Evolutionary conservation across 92 coral and sea anemone genomes (phyloP).

Genomic region (Zoanthus solanderi): DNA sequence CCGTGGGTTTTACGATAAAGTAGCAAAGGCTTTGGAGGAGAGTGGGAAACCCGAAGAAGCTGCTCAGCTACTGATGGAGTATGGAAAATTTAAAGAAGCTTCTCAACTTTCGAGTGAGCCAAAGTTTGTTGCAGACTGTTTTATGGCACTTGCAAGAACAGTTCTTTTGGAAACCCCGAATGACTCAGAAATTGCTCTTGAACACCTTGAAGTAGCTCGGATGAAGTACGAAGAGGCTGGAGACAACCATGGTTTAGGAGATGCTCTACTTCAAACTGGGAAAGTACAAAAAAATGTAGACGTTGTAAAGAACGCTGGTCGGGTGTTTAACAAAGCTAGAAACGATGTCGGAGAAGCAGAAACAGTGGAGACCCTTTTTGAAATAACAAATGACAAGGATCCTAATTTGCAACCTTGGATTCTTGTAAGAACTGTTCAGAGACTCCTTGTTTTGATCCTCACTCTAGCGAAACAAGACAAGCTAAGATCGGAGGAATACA

Average conservation of each 20-base stretch:
- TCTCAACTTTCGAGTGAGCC: conserved; percentile 41
- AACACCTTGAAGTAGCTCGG: conserved; percentile 61
- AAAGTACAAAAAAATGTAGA: conserved; percentile 34
- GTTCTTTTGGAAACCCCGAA: neutral
- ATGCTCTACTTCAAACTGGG: conserved; percentile 73
- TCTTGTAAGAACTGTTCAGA: conserved; percentile 65
- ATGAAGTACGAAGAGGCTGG: conserved; percentile 65
- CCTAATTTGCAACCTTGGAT: conserved; percentile 47
- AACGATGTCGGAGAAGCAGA: conserved; percentile 85
- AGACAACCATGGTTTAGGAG: conserved; percentile 78
- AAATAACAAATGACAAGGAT: conserved; percentile 30
- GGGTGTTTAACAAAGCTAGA: conserved; percentile 57
- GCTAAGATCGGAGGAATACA: conserved; percentile 46
- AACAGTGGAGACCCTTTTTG: conserved; percentile 60
- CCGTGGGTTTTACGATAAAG: conserved; percentile 48
- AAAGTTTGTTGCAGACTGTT: conserved; percentile 57
- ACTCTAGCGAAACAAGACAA: conserved; percentile 63
- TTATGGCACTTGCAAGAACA: conserved; percentile 20
- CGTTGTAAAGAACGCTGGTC: conserved; percentile 69
- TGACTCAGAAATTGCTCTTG: conserved; percentile 8
- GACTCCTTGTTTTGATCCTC: conserved; percentile 61
- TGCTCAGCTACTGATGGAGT: conserved; percentile 48
- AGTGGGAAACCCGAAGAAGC: conserved; percentile 63
- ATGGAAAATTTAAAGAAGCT: conserved; percentile 56
- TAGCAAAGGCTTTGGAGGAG: conserved; percentile 41